Conservation (phyloP, 2,888 invertebrate genomes). For the Acanthopleura granulata region DNA sequence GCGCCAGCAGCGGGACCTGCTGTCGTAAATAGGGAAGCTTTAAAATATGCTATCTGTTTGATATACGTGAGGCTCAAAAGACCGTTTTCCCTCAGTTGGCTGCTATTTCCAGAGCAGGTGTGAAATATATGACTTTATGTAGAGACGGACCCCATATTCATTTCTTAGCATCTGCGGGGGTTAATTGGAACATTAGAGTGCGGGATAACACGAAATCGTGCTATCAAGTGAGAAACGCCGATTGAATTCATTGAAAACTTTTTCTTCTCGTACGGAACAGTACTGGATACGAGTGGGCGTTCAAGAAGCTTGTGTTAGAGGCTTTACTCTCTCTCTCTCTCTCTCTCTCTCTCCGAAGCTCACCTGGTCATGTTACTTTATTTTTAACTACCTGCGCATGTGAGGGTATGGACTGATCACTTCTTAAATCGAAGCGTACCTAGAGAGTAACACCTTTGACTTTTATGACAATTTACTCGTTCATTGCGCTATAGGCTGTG, state of each 20-base stretch:
- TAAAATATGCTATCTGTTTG: constrained; percentile 2
- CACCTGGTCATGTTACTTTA: no score
- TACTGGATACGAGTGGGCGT: not conserved
- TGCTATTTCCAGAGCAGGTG: constrained; percentile 13
- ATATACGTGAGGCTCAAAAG: constrained; percentile 9
- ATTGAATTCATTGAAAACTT: not conserved
- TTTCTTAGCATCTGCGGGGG: not conserved
- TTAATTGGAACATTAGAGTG: not conserved
- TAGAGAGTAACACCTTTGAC: no score
- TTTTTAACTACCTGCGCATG: no score
- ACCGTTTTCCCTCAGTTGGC: not conserved
- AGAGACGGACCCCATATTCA: not conserved
- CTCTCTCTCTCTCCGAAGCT: no score
- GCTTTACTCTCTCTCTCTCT: not conserved
- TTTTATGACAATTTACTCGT: no score
- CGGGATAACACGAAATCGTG: not conserved
- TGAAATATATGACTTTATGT: not conserved
- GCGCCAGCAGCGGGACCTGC: no score
- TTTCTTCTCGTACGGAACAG: not conserved
- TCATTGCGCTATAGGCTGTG: no score
- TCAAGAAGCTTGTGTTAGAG: not conserved
- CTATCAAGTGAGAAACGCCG: not conserved
- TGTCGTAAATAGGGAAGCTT: no score
- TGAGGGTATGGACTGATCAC: not conserved
- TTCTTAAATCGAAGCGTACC: not conserved